Evolutionary conservation across 2,888 invertebrate genomes (phyloP).

Genomic region (Ormia ochracea): DNA sequence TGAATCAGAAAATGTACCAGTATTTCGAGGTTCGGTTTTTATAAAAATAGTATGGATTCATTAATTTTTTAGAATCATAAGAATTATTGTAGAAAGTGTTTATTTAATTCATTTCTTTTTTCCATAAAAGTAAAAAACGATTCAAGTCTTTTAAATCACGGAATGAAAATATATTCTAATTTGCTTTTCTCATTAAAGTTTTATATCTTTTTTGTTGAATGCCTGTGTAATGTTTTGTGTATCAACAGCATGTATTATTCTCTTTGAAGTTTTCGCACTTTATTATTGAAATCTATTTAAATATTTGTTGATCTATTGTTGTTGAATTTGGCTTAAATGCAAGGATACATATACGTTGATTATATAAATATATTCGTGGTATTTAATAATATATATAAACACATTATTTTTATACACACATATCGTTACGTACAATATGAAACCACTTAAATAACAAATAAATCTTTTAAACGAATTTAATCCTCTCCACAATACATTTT

Average conservation of each 20-base stretch:
- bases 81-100: no score
- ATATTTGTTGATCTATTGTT: conserved; percentile 26
- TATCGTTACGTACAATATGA: no score
- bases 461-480: no score
- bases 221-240: conserved; percentile 36
- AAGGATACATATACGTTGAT: neutral
- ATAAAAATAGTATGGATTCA: no score
- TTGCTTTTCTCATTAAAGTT: conserved; percentile 32
- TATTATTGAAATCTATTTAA: conserved; percentile 33
- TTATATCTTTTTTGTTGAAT: conserved; percentile 49
- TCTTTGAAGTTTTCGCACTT: conserved; percentile 67
- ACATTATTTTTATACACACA: no score
- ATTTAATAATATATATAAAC: neutral
- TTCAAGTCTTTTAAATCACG: neutral
- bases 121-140: neutral
- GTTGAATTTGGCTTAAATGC: neutral
- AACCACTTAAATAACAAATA: no score
- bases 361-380: neutral
- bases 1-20: no score
- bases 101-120: neutral
- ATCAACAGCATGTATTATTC: conserved; percentile 37
- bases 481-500: no score
- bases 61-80: no score
- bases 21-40: no score
- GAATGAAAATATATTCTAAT: conserved; percentile 5